Evolutionary conservation across 2,113 vertebrate genomes (phyloP), one percentile per base, ranked within the genome.

Genomic region (Daboia siamensis): DNA sequence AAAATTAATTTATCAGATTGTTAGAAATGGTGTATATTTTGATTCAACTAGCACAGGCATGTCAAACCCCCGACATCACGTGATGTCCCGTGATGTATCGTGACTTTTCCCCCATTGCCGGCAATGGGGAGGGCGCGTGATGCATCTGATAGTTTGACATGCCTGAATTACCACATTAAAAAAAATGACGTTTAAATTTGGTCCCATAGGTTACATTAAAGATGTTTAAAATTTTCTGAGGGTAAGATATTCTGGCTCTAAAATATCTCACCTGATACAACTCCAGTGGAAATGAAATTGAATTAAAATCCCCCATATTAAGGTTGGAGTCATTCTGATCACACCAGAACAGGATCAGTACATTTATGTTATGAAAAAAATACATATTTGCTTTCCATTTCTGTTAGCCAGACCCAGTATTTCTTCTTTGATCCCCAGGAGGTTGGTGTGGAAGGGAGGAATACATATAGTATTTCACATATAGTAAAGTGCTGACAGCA

Each of bases 1-100:
- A 86, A 86, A 95, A 54, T 90, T 91, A 87, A 85, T 89, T 39
- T 92, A 93, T 0, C 8, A 7, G 90, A 57, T 57, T 46, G 13
- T 3, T 0, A 0, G 44, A 57, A 95, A 54, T 92, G 39, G 39
- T 3, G 0, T 85, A n/a, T 23, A 84, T 74, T 55, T 89, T 84
- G 17, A 80, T 80, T 80, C 69, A 80, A 74, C 29, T 33, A 74
- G 13, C 64, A 74, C 0, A 0, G 39, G 39, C 39, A 39, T 39
- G 39, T 39, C 39, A 39, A 39, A 39, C 39, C 39, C 39, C 1
- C 39, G 2, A 39, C 2, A 2, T 39, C 39, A 39, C 39, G 39
- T 39, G 39, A 39, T 39, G 39, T 39, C 39, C 39, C 39, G 39
- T 39, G 39, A 39, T 2, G 39, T 39, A 39, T 39, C 39, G 2